phyloP scores from a whole-genome alignment of 1,140 invertebrate genomes.

The Theocolax elegans region DNA sequence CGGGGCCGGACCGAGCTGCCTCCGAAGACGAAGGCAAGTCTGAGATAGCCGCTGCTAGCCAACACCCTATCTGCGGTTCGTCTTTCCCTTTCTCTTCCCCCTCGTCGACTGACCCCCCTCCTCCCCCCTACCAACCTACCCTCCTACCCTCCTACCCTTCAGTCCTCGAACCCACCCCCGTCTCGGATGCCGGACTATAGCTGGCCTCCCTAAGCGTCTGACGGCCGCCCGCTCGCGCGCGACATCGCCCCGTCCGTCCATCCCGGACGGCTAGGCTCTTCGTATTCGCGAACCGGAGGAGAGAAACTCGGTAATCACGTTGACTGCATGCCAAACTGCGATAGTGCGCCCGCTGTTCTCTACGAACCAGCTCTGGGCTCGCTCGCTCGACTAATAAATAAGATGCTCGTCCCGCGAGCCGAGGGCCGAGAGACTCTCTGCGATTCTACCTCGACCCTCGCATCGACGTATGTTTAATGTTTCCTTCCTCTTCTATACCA shows the following conservation, averaged over 20 bases:
- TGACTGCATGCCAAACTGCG: constrained; percentile 35
- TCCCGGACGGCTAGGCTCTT: neutral
- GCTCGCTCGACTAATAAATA: neutral
- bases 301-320: constrained; percentile 32
- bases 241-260: constrained; percentile 5
- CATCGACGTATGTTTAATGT: too few species aligned
- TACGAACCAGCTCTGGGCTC: neutral
- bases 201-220: too few species aligned
- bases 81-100: constrained; percentile 38
- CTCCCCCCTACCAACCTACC: neutral
- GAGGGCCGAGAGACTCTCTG: too few species aligned
- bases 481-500: too few species aligned
- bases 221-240: neutral
- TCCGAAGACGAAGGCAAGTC: constrained; percentile 47
- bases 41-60: constrained; percentile 51
- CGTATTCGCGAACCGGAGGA: constrained; percentile 19
- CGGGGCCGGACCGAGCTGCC: constrained; percentile 26
- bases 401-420: neutral
- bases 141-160: neutral
- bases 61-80: constrained; percentile 59
- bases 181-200: too few species aligned
- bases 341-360: constrained; percentile 11
- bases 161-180: neutral
- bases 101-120: neutral
- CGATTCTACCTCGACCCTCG: too few species aligned